phyloP scores from a whole-genome alignment of 2,797 vertebrate genomes.

The Microchirus variegatus region DNA sequence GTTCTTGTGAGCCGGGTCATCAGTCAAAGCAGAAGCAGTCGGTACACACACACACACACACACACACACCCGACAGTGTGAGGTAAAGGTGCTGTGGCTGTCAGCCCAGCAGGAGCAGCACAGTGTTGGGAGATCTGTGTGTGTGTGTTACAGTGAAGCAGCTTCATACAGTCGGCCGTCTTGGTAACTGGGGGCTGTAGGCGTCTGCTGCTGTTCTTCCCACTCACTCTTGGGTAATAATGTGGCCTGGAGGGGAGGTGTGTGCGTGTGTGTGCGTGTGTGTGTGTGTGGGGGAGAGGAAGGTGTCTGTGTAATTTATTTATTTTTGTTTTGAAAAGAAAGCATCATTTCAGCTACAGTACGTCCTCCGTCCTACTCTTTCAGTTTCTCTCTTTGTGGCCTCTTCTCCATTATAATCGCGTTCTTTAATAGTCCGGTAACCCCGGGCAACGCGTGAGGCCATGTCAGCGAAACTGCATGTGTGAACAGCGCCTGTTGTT shows the following conservation, averaged over 20 bases:
- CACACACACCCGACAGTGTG: background rate
- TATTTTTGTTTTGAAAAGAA: slow-evolving; percentile 1
- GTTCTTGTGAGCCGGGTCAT: slow-evolving; percentile 44
- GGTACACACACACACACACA: background rate
- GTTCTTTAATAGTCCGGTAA: slow-evolving; percentile 75
- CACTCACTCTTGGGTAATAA: slow-evolving; percentile 55
- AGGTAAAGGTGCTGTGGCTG: slow-evolving; percentile 6
- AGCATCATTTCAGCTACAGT: slow-evolving; percentile 32
- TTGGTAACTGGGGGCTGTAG: slow-evolving; percentile 66
- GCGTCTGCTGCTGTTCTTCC: slow-evolving; percentile 63
- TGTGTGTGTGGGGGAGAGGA: background rate
- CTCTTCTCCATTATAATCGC: slow-evolving; percentile 70
- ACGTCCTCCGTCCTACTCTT: slow-evolving; percentile 3
- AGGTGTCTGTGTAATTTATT: too few species aligned
- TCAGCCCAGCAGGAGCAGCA: slow-evolving; percentile 32
- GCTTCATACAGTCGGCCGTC: slow-evolving; percentile 61
- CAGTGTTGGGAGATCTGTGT: slow-evolving; percentile 26
- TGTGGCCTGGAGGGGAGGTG: slow-evolving; percentile 6
- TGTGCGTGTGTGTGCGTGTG: too few species aligned
- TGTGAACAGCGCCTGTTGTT: slow-evolving; percentile 52
- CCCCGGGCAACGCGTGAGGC: slow-evolving; percentile 75
- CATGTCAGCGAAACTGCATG: slow-evolving; percentile 59
- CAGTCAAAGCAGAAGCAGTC: slow-evolving; percentile 30
- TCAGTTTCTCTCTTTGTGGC: slow-evolving; percentile 29
- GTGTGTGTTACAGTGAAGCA: slow-evolving; percentile 31